Evolutionary conservation across 2,113 vertebrate species (phyloP), one percentile per base, ranked within the genome.

Genomic region (Jacana jacana): DNA sequence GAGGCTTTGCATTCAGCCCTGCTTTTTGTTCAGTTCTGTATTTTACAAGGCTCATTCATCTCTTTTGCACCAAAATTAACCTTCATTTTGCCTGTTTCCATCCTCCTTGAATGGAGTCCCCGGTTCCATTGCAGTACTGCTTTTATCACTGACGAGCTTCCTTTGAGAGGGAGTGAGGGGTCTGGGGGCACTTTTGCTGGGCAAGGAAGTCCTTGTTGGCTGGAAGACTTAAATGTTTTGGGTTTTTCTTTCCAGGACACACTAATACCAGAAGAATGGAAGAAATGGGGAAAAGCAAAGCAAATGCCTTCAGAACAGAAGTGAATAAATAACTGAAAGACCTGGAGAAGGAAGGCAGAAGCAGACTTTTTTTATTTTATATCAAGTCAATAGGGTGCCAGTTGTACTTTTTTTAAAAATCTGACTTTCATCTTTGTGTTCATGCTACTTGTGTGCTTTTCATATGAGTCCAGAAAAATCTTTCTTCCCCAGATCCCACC

Each of bases 201-300:
- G 31, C 51, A 35, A 87, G 82, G 65, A 97, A 81, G 27, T 66
- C 27, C 63, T 70, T 72, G 23, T 39, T 88, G n/a, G 72, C 46
- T 85, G 63, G 48, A 83, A 88, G 86, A 94, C 64, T 49, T 98
- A 88, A 98, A 98, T 73, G 86, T 73, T 87, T 30, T 63, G 25
- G 28, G 10, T 97, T 90, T 97, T 85, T 88, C 42, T 97, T 96
- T 98, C 77, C 93, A 98, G 98, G 96, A 97, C 95, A 44, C 98
- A 97, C 28, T 98, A 98, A 87, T 95, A 95, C 81, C 79, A 86
- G 94, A 97, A 95, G 86, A 96, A 86, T 46, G 42, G 90, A 95
- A 95, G 89, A 93, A 96, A 93, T 39, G 72, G 77, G 58, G 88
- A 17, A 44, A 46, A 87, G 88, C 65, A 94, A 95, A 49, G 69